Evolutionary conservation across 2,888 invertebrate genomes (phyloP).

Genomic region (Leptogaster cylindrica): DNA sequence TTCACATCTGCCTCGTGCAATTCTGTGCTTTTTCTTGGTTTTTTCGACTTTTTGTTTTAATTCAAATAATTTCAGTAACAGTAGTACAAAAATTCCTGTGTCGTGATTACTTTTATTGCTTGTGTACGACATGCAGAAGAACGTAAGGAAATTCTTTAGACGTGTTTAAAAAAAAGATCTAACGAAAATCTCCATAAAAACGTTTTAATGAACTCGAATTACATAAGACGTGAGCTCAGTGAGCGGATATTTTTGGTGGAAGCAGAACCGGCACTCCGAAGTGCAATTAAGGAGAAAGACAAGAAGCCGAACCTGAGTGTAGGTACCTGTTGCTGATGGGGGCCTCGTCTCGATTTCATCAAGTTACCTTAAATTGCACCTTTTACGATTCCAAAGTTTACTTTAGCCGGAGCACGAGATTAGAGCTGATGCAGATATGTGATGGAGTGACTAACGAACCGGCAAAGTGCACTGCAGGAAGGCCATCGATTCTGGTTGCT

Average conservation of each 20-base stretch:
- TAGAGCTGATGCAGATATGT: neutral
- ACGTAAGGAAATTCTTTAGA: neutral
- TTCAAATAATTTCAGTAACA: neutral
- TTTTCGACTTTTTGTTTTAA: neutral
- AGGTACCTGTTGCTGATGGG: neutral
- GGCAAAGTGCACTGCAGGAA: neutral
- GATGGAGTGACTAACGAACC: conserved; percentile 26
- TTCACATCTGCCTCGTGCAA: conserved; percentile 17
- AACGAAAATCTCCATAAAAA: conserved; percentile 27
- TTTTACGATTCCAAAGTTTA: neutral
- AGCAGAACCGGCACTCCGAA: neutral
- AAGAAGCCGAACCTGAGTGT: neutral
- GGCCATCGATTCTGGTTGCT: neutral
- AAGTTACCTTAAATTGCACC: conserved; percentile 24
- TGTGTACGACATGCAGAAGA: neutral
- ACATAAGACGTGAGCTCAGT: conserved; percentile 4
- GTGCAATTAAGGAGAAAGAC: conserved; percentile 20
- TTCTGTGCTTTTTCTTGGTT: neutral
- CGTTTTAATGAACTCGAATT: conserved; percentile 27
- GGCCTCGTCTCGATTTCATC: conserved; percentile 14
- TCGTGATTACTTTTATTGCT: neutral
- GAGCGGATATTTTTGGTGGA: conserved; percentile 17
- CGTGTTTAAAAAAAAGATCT: neutral
- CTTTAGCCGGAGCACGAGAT: neutral
- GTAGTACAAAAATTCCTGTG: too few species aligned